These are phyloP conservation scores for Xiphydria camelus DNA, from an alignment of 2,888 invertebrate genomes.

Conservation along the genomic window DNA sequence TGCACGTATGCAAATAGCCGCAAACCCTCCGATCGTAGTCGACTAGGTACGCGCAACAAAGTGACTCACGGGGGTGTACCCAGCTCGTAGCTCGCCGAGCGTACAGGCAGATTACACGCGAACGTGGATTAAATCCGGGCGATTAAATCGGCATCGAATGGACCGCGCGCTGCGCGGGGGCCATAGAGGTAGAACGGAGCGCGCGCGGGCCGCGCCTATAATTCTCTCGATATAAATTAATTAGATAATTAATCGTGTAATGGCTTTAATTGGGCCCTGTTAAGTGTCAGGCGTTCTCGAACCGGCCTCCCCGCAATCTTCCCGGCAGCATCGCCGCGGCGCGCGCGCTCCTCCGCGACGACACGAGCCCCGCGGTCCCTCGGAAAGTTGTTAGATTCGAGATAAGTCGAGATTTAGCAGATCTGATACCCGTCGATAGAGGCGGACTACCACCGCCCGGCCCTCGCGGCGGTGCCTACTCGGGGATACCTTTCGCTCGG, in stretches of 20 bases:
- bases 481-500: neutral
- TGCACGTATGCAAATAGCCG: too few relatives aligned
- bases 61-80: too few relatives aligned
- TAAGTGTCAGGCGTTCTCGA: conserved; percentile 55
- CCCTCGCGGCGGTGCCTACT: too few relatives aligned
- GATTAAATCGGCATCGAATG: neutral
- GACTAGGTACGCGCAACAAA: too few relatives aligned
- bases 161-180: neutral
- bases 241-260: conserved; percentile 58
- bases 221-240: conserved; percentile 48
- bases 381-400: conserved; percentile 53
- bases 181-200: too few relatives aligned
- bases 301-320: conserved; percentile 40
- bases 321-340: conserved; percentile 22
- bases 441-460: too few relatives aligned
- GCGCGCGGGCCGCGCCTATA: neutral
- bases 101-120: too few relatives aligned
- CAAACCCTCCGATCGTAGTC: too few relatives aligned
- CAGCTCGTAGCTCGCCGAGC: too few relatives aligned
- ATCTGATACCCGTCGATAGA: conserved; percentile 50
- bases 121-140: too few relatives aligned
- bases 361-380: conserved; percentile 19
- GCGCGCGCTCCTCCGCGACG: conserved; percentile 1
- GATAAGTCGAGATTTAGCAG: conserved; percentile 55
- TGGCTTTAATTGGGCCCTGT: conserved; percentile 56